phyloP scores from a whole-genome alignment of 2,113 vertebrate species.

The Athene noctua region DNA sequence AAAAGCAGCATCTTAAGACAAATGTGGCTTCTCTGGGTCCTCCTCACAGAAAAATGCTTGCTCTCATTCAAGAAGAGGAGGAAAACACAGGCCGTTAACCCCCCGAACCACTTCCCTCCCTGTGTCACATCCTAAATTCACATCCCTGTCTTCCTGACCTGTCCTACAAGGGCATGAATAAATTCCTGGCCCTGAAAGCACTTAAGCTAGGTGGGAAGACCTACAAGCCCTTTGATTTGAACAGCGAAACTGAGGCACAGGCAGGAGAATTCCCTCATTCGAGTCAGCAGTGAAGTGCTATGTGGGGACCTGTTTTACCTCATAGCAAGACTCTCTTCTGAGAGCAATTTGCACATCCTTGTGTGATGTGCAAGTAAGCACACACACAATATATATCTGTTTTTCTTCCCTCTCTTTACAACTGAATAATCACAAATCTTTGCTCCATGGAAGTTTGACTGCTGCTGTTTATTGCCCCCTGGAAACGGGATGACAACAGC shows the following conservation, averaged over 20 bases:
- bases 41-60: neutral
- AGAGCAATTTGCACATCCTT: neutral
- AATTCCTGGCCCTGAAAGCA: neutral
- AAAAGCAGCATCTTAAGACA: neutral
- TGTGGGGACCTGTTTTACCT: neutral
- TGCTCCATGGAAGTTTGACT: slow-evolving; percentile 41
- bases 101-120: neutral
- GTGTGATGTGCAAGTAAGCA: neutral
- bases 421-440: slow-evolving; percentile 20
- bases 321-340: neutral
- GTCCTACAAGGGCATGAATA: neutral
- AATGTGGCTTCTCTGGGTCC: neutral
- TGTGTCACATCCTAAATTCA: neutral
- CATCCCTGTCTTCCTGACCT: neutral
- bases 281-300: accelerated
- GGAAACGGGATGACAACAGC: neutral
- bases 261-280: neutral
- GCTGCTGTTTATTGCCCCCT: slow-evolving; percentile 53
- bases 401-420: slow-evolving; percentile 21
- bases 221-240: neutral
- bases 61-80: neutral
- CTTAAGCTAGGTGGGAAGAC: neutral
- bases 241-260: neutral
- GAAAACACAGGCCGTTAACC: neutral
- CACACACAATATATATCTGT: neutral